Conservation (phyloP, 2,888 invertebrate genomes). For the Orthosia gracilis region DNA sequence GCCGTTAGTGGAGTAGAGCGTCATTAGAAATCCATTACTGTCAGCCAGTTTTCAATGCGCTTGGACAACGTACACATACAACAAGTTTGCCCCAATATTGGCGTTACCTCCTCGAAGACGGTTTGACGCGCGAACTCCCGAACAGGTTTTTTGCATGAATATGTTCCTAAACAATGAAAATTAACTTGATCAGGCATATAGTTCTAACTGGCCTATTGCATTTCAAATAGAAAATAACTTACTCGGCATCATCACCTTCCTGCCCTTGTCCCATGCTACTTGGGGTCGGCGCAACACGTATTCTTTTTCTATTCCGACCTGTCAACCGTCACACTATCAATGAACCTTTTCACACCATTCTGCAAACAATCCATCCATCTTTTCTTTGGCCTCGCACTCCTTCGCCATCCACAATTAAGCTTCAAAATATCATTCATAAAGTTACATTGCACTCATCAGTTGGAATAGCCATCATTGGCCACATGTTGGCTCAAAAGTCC, state of each 20-base stretch:
- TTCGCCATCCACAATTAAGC: no score
- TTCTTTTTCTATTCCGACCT: no score
- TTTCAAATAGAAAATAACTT: background rate
- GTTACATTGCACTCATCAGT: background rate
- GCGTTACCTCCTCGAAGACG: background rate
- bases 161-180: background rate
- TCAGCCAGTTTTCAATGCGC: conserved; percentile 19
- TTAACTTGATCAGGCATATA: background rate
- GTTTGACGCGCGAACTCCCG: background rate
- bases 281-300: no score
- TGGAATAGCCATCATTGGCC: conserved; percentile 21
- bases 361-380: no score
- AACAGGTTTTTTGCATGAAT: background rate
- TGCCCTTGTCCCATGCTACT: no score
- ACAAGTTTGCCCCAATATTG: conserved; percentile 41
- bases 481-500: conserved; percentile 41
- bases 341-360: no score
- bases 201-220: background rate
- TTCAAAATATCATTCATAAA: background rate
- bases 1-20: conserved; percentile 12
- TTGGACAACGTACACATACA: background rate
- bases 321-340: no score
- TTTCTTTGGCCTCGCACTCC: no score
- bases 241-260: no score
- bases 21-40: conserved; percentile 58